These are phyloP conservation scores for Itoplectis maculator DNA, from an alignment of 2,888 invertebrate genomes.

Conservation along the genomic window DNA sequence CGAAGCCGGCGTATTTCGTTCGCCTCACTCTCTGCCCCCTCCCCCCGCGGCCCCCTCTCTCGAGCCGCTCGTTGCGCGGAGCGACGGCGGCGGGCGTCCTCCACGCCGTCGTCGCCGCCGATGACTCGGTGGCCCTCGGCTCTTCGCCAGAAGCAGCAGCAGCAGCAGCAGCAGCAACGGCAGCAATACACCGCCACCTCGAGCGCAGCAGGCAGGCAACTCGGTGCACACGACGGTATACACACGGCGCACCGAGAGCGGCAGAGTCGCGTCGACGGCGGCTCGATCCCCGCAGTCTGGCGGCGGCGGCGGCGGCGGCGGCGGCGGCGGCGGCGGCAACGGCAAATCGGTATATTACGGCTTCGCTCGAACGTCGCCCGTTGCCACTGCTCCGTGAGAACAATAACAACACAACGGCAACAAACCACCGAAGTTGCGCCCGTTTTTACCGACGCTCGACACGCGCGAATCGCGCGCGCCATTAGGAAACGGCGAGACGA, in stretches of 20 bases:
- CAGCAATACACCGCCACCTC: conserved; percentile 31
- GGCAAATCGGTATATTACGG: conserved; percentile 64
- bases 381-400: conserved; percentile 16
- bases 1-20: conserved; percentile 25
- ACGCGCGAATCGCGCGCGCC: background rate
- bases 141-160: conserved; percentile 25
- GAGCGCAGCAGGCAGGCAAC: conserved; percentile 50
- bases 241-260: conserved; percentile 16
- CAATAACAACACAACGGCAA: conserved; percentile 33
- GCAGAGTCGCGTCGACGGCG: conserved; percentile 35
- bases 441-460: background rate
- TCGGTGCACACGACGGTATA: conserved; percentile 10
- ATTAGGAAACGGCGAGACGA: background rate
- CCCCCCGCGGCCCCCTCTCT: conserved; percentile 35
- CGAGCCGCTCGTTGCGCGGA: conserved; percentile 41
- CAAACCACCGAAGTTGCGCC: background rate
- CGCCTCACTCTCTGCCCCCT: conserved; percentile 20
- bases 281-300: conserved; percentile 51
- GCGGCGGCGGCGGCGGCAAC: conserved; percentile 16
- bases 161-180: conserved; percentile 24
- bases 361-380: conserved; percentile 53
- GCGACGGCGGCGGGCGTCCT: conserved; percentile 54
- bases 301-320: conserved; percentile 8
- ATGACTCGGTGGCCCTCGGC: conserved; percentile 65
- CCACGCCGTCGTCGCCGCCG: conserved; percentile 32